Conservation (phyloP, 2,797 vertebrate genomes). For the Falco columbarius region DNA sequence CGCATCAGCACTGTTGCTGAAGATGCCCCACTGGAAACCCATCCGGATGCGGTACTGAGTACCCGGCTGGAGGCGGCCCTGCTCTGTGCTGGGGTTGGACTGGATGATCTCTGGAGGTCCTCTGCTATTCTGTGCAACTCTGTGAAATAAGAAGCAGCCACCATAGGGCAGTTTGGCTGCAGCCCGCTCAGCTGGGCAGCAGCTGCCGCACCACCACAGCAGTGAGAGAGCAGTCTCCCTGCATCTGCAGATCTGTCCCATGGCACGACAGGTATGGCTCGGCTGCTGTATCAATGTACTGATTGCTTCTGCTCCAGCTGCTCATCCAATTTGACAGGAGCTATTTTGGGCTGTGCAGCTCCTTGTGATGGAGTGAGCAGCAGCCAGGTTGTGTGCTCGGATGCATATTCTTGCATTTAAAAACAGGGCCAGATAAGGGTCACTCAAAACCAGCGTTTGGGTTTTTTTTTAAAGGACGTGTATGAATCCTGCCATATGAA, state of each 20-base stretch:
- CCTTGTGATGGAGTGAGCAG: not conserved
- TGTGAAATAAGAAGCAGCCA: not conserved
- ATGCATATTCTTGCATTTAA: not conserved
- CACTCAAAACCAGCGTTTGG: not conserved
- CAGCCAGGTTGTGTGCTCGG: not conserved
- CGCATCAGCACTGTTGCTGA: not conserved
- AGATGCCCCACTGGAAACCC: not conserved
- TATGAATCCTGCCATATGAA: not conserved
- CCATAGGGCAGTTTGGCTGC: not conserved
- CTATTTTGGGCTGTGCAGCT: not conserved
- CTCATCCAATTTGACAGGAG: not conserved
- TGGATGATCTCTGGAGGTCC: not conserved
- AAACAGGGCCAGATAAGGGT: not conserved
- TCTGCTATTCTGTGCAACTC: not conserved
- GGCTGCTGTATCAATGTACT: not conserved
- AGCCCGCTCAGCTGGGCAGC: not conserved
- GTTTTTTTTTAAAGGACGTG: not conserved
- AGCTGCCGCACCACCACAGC: fast-evolving
- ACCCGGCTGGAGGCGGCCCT: not conserved
- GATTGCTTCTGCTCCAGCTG: not conserved
- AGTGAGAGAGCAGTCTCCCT: not conserved
- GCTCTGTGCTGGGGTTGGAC: not conserved
- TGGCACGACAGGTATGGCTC: fast-evolving
- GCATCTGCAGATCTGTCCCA: not conserved
- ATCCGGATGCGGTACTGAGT: fast-evolving